These are phyloP conservation scores for Zaprionus africanus DNA, from an alignment of 1,140 invertebrate genomes.

Conservation along the genomic window DNA sequence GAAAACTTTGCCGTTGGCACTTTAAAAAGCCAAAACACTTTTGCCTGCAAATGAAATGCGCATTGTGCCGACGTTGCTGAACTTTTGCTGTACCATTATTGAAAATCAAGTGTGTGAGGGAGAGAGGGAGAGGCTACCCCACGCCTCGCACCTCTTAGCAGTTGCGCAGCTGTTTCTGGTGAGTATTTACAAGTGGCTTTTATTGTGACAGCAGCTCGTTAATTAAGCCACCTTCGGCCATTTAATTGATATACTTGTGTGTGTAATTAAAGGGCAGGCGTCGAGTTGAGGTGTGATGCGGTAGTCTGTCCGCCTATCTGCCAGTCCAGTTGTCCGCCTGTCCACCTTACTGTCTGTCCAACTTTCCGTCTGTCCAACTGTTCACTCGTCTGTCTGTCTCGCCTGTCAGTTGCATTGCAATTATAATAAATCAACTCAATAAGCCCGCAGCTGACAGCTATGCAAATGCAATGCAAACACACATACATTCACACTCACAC, in stretches of 20 bases:
- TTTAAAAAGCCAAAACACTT: conserved; percentile 38
- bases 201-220: conserved; percentile 25
- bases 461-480: conserved; percentile 65
- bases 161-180: conserved; percentile 20
- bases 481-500: conserved; percentile 34
- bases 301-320: not conserved
- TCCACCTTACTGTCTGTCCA: not conserved
- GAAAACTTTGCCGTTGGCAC: conserved; percentile 50
- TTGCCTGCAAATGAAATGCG: conserved; percentile 46
- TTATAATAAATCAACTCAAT: conserved; percentile 81
- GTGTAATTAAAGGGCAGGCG: conserved; percentile 37
- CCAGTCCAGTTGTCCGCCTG: not conserved
- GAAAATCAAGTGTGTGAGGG: conserved; percentile 29
- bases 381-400: not conserved
- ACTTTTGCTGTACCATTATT: conserved; percentile 42
- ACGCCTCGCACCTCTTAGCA: conserved; percentile 1
- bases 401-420: conserved; percentile 74
- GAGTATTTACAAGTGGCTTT: conserved; percentile 37
- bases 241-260: conserved; percentile 27
- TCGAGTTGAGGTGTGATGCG: not conserved
- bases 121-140: not conserved
- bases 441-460: conserved; percentile 51
- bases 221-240: conserved; percentile 38
- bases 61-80: conserved; percentile 29
- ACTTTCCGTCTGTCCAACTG: conserved; percentile 1